These are phyloP conservation scores for Lathronympha strigana DNA, from an alignment of 2,888 invertebrate species.

Conservation along the genomic window DNA sequence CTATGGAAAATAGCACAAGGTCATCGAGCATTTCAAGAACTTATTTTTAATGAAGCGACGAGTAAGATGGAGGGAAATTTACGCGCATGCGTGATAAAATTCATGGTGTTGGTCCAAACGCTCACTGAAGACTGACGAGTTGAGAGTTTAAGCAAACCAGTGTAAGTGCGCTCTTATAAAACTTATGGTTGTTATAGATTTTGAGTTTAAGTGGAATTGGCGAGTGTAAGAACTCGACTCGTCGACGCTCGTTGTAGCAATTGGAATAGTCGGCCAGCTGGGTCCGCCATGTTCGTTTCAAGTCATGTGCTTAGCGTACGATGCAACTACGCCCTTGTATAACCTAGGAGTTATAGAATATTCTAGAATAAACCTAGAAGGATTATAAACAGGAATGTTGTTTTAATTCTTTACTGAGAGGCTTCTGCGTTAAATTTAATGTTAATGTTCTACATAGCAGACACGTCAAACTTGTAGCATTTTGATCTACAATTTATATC, in stretches of 20 bases:
- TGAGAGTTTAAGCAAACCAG: background rate
- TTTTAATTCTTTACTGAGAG: background rate
- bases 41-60: constrained; percentile 48
- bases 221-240: background rate
- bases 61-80: constrained; percentile 78
- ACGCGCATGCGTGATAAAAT: constrained; percentile 69
- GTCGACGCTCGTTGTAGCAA: background rate
- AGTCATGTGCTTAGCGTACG: constrained; percentile 50
- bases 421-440: background rate
- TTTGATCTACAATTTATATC: background rate
- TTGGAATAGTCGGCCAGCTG: constrained; percentile 62
- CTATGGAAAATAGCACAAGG: constrained; percentile 35
- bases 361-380: background rate
- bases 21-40: constrained; percentile 31
- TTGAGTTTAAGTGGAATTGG: background rate
- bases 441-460: background rate
- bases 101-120: constrained; percentile 43
- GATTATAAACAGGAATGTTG: background rate
- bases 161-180: no score
- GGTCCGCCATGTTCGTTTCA: constrained; percentile 69
- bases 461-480: constrained; percentile 8
- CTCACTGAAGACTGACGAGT: background rate
- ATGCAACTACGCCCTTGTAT: constrained; percentile 38
- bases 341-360: constrained; percentile 23
- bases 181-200: background rate